Evolutionary conservation across 2,888 invertebrate species (phyloP).

Genomic region (Dynastes tityus): DNA sequence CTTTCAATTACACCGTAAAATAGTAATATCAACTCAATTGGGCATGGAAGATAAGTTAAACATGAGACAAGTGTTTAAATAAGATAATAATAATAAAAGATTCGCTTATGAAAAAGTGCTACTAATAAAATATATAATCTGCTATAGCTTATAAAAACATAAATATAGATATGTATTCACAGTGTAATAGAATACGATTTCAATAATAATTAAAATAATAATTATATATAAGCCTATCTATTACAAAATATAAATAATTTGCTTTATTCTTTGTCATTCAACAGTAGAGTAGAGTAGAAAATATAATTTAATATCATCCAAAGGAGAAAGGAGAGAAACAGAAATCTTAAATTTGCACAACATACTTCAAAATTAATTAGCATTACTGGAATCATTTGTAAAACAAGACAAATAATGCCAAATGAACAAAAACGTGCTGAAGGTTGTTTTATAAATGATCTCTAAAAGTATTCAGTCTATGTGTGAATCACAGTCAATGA

Average conservation of each 20-base stretch:
- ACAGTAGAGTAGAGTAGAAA: neutral
- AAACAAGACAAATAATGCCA: slow-evolving; percentile 20
- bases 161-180: slow-evolving; percentile 13
- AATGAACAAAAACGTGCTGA: neutral
- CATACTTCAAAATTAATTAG: neutral
- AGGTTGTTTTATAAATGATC: slow-evolving; percentile 9
- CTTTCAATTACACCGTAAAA: too few species aligned
- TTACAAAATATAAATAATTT: slow-evolving; percentile 7
- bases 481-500: slow-evolving; percentile 33
- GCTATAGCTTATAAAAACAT: neutral
- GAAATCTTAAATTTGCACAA: slow-evolving; percentile 24
- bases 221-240: slow-evolving; percentile 5
- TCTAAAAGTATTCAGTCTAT: slow-evolving; percentile 42
- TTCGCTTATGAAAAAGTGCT: neutral
- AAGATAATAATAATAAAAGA: neutral
- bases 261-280: slow-evolving; percentile 1
- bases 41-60: too few species aligned
- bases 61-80: too few species aligned
- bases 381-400: neutral
- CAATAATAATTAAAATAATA: slow-evolving; percentile 19
- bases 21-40: too few species aligned
- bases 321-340: neutral
- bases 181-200: neutral
- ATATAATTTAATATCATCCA: neutral
- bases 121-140: slow-evolving; percentile 14